These are phyloP conservation scores for Vulpes ferrilata DNA, from an alignment of 2,113 vertebrate species.

Conservation along the genomic window DNA sequence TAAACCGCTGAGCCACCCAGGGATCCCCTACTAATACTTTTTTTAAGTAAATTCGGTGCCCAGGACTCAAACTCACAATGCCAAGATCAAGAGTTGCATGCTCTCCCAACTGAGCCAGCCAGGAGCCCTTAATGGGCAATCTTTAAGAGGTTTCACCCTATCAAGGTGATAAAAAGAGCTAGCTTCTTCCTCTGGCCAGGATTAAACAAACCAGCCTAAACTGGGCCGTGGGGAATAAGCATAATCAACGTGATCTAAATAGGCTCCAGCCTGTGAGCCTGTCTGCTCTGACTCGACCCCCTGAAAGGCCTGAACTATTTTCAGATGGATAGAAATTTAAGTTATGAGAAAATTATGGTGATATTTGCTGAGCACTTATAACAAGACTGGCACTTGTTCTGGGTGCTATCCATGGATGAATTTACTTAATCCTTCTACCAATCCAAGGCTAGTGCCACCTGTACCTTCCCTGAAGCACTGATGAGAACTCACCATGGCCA, in stretches of 20 bases:
- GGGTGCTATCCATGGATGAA: accelerated
- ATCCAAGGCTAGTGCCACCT: accelerated
- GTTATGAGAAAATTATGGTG: background rate
- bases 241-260: accelerated
- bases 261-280: accelerated
- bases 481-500: background rate
- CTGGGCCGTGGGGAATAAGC: accelerated
- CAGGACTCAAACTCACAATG: background rate
- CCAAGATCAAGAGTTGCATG: background rate
- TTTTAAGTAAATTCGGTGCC: background rate
- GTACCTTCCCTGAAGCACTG: background rate
- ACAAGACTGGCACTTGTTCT: too few species aligned
- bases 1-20: too few species aligned
- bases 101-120: background rate
- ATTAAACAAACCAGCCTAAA: background rate
- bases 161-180: background rate
- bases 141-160: background rate
- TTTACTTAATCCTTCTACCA: too few species aligned
- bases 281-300: background rate
- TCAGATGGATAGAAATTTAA: background rate
- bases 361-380: accelerated
- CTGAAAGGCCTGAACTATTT: accelerated
- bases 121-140: accelerated
- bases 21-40: background rate
- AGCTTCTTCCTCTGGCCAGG: background rate